A percentile compares a stretch with the other conserved stretches of the same genome.
phyloP scores from a whole-genome alignment of 2,888 invertebrate species.

The Synergus itoensis region DNA sequence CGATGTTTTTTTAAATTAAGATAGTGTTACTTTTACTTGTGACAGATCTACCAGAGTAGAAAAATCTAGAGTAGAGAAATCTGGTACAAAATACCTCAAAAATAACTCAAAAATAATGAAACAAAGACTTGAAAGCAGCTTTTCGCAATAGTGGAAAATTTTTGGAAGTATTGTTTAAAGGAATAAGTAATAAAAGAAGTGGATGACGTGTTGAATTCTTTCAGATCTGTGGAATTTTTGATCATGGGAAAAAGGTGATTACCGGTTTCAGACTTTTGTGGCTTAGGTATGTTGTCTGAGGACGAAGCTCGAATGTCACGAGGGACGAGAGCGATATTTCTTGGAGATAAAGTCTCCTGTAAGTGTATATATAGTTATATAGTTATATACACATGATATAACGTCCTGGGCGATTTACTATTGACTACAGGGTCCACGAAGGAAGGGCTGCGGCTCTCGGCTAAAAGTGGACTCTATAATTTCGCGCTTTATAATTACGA shows the following conservation, averaged over 20 bases:
- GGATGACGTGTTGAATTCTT: background rate
- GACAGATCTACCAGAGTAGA: no score
- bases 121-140: no score
- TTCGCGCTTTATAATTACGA: slow-evolving; percentile 60
- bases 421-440: slow-evolving; percentile 21
- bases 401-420: slow-evolving; percentile 3
- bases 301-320: slow-evolving; percentile 22
- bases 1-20: background rate
- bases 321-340: slow-evolving; percentile 2
- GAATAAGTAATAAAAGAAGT: background rate
- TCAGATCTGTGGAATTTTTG: background rate
- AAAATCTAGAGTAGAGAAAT: no score
- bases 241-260: slow-evolving; percentile 6
- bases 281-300: slow-evolving; percentile 16
- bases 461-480: slow-evolving; percentile 57
- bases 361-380: background rate
- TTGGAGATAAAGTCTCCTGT: slow-evolving; percentile 17
- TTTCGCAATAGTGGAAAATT: no score
- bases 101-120: no score
- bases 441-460: slow-evolving; percentile 46
- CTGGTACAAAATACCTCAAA: no score
- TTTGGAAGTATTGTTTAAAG: background rate
- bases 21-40: background rate
- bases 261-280: slow-evolving; percentile 11
- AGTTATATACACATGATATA: slow-evolving; percentile 7